Base-by-base conservation (phyloP, 2,888 invertebrate genomes). In the Acleris laterana region DNA sequence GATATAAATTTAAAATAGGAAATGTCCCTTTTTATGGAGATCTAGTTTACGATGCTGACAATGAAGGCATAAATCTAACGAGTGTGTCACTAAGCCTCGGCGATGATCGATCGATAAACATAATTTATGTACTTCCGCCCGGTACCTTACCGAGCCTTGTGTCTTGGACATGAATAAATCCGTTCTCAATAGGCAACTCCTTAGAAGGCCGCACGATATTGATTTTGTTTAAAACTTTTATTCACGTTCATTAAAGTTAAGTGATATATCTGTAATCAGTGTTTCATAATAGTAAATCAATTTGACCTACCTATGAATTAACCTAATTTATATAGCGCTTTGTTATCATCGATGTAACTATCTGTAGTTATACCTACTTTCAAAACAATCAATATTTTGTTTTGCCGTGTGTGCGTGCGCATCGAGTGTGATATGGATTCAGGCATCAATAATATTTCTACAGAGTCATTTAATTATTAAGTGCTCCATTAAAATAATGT, bases 1-100 rank as follows among this genome's bases (percentile, higher is more conserved):
- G 84, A 91, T 92, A 93, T 92, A 92, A 90, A 91, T 92, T 93
- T 91, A 83, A 91, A 93, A 91, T 92, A 92, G 92, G 91, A 91
- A 92, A 91, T 91, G 90, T 89, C 88, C 86, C 90, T 92, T 92
- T 93, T 92, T 93, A 91, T 91, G 88, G 88, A 89, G 91, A 92
- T 92, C 93, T 93, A 93, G 93, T 92, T 92, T 92, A 92, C 88
- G 89, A 88, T 86, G 80, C 87, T 90, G 90, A 89, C 92, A 89
- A 90, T 92, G 90, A 90, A 87, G 90, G 90, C 85, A 91, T 93
- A 92, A 92, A 93, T 93, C 91, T 92, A 90, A 87, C 85, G 81
- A 84, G 85, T 81, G 84, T 86, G 86, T 88, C 88, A 86, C 85
- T 82, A 83, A 84, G 80, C 81, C 83, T 80, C 81, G 73, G 81